These are phyloP conservation scores for Zalophus californianus DNA, from an alignment of 2,797 vertebrate species.

Conservation along the genomic window DNA sequence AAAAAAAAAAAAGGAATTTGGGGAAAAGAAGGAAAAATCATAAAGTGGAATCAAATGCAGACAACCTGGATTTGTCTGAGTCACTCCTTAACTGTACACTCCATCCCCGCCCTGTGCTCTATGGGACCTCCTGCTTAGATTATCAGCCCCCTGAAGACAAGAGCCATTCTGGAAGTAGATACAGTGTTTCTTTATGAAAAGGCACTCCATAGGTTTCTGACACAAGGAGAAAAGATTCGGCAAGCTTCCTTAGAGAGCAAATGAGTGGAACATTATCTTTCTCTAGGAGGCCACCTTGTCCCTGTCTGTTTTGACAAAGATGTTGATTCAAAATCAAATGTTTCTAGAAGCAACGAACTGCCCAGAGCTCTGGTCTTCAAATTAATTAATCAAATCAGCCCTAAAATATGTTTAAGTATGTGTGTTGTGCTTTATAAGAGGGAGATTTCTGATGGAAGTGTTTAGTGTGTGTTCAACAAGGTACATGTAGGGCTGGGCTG, in stretches of 20 bases:
- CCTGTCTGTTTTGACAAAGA: constrained; percentile 16
- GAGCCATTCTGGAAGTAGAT: not conserved
- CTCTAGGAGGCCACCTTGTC: not conserved
- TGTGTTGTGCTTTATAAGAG: not conserved
- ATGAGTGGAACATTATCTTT: not conserved
- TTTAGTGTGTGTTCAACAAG: not conserved
- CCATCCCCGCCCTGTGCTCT: fast-evolving
- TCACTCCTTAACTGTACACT: fast-evolving
- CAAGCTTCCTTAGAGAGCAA: not conserved
- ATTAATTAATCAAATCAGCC: not conserved
- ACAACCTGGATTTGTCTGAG: not conserved
- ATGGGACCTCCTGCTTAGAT: fast-evolving
- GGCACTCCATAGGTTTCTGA: not conserved
- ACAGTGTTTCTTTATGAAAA: not conserved
- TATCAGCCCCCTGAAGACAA: not conserved
- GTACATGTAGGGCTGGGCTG: not conserved
- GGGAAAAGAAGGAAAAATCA: not conserved
- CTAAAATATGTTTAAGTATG: not conserved
- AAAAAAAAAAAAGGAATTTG: not conserved
- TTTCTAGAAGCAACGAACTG: constrained; percentile 24
- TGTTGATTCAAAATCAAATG: not conserved
- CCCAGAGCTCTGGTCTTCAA: not conserved
- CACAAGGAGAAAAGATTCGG: not conserved
- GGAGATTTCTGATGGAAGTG: not conserved
- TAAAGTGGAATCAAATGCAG: not conserved